Conservation (phyloP, 2,888 invertebrate genomes). For the Buathra laborator region DNA sequence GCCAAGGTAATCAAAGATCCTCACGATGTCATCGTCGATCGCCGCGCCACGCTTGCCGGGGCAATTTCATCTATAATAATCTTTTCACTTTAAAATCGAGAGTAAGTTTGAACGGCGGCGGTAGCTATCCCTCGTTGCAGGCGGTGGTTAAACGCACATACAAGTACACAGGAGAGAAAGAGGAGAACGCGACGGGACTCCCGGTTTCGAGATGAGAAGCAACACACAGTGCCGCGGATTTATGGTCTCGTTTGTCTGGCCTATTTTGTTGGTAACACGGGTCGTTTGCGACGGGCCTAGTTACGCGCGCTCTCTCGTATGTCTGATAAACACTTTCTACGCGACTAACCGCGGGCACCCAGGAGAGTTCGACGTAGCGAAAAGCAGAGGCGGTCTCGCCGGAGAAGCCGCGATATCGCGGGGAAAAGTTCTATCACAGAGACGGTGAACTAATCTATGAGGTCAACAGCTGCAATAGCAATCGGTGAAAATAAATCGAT, state of each 20-base stretch:
- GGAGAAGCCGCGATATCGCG: constrained; percentile 46
- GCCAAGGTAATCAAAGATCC: background rate
- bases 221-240: constrained; percentile 37
- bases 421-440: constrained; percentile 48
- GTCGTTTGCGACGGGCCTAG: constrained; percentile 34
- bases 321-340: constrained; percentile 63
- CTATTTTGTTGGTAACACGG: constrained; percentile 63
- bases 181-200: background rate
- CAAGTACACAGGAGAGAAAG: background rate
- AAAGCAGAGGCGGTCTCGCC: constrained; percentile 5
- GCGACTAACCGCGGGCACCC: background rate
- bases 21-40: background rate
- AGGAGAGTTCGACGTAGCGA: constrained; percentile 24
- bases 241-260: constrained; percentile 66
- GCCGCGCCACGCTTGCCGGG: background rate
- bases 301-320: constrained; percentile 49
- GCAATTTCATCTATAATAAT: background rate
- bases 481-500: constrained; percentile 38
- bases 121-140: constrained; percentile 6
- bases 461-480: constrained; percentile 38
- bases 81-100: constrained; percentile 42
- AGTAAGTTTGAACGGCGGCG: constrained; percentile 29
- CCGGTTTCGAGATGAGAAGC: constrained; percentile 10
- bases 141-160: background rate
- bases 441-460: constrained; percentile 46